Conservation (phyloP, 2,113 vertebrate genomes). For the Mustela lutreola region DNA sequence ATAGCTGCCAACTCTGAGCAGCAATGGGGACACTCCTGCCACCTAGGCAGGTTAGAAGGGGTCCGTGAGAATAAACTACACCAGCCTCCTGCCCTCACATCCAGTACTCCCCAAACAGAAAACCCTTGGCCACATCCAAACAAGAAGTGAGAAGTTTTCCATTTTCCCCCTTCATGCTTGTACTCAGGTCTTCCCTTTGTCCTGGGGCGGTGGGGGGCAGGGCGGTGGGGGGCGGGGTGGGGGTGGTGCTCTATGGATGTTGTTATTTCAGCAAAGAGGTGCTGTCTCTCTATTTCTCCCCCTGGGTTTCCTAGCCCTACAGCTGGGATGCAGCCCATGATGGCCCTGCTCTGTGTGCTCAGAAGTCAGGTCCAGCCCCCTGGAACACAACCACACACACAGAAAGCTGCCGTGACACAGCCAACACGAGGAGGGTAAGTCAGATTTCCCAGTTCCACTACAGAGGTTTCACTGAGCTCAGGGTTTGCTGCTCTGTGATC, state of each 20-base stretch:
- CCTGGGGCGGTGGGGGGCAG: fast-evolving
- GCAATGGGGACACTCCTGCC: not conserved
- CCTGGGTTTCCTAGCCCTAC: not conserved
- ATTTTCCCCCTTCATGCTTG: not conserved
- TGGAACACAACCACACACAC: fast-evolving
- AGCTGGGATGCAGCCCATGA: not conserved
- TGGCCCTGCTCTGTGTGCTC: not conserved
- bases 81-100: fast-evolving
- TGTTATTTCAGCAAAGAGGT: not conserved
- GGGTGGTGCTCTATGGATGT: no score
- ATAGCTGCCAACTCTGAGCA: not conserved
- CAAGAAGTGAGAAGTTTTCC: not conserved
- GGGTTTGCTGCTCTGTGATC: not conserved
- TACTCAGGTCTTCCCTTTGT: not conserved
- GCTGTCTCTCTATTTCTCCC: not conserved
- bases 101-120: not conserved
- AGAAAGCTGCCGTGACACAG: not conserved
- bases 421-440: not conserved
- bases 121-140: not conserved
- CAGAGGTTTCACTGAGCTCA: not conserved
- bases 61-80: not conserved
- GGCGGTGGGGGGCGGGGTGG: fast-evolving
- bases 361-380: not conserved
- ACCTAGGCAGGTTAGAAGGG: not conserved
- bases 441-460: not conserved